Evolutionary conservation across 2,113 vertebrate species (phyloP).

Genomic region (Anarrhichthys ocellatus): DNA sequence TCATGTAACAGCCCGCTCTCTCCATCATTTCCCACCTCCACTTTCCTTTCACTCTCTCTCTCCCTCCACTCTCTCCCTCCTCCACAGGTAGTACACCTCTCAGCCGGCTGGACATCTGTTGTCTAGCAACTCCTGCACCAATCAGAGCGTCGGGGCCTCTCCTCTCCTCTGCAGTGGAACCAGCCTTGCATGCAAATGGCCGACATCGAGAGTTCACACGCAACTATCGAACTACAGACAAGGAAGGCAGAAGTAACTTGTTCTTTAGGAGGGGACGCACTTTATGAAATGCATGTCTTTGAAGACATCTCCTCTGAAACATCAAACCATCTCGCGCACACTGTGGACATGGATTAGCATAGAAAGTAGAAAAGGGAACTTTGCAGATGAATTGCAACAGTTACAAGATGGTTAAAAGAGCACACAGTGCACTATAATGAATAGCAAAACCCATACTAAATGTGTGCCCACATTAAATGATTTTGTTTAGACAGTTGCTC

Average conservation of each 20-base stretch:
- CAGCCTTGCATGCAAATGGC: constrained; percentile 84
- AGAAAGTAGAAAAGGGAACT: not conserved
- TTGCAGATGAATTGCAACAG: not conserved
- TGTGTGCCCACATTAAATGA: not conserved
- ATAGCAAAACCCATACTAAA: not conserved
- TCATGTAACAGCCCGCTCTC: constrained; percentile 7
- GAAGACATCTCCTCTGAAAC: not conserved
- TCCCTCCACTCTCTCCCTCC: constrained; percentile 51
- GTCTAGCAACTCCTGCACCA: constrained; percentile 86
- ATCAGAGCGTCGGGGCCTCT: constrained; percentile 78
- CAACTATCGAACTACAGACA: constrained; percentile 67
- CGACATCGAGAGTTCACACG: constrained; percentile 63
- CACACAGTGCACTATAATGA: not conserved
- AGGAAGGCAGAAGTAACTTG: constrained; percentile 3
- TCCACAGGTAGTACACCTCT: constrained; percentile 84
- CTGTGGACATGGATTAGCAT: not conserved
- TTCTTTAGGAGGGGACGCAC: not conserved
- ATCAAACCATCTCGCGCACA: not conserved
- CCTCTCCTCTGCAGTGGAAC: constrained; percentile 84
- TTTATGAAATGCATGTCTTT: not conserved
- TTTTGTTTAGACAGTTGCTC: not conserved
- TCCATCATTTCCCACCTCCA: constrained; percentile 14
- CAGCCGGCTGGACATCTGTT: constrained; percentile 84
- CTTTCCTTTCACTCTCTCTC: constrained; percentile 41
- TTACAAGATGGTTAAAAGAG: not conserved